Percentiles rank a stretch among this genome's conserved stretches.
Conservation (phyloP, 2,797 vertebrate species). For the Myotis findleyi region DNA sequence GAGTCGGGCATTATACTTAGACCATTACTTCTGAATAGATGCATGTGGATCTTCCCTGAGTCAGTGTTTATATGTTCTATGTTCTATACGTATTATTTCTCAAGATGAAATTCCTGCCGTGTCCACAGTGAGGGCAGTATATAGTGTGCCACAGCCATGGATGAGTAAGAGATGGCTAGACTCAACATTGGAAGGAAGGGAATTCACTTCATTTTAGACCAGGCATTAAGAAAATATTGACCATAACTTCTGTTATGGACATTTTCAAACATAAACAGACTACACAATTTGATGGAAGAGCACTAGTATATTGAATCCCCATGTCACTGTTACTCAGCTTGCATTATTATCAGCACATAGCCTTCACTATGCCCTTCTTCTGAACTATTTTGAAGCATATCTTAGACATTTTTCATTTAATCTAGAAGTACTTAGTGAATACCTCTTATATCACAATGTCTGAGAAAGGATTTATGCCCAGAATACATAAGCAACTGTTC, state of each 20-base stretch:
- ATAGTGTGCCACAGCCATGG: neutral
- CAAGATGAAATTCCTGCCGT: neutral
- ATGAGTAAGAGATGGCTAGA: neutral
- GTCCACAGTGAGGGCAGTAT: neutral
- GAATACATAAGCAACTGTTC: neutral
- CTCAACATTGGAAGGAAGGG: neutral
- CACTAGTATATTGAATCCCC: neutral
- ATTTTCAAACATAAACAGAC: neutral
- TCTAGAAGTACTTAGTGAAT: neutral
- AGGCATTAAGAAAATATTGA: neutral
- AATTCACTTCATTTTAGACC: neutral
- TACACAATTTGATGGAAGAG: neutral
- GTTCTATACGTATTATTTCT: neutral
- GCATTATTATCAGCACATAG: neutral
- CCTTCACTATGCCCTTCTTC: neutral
- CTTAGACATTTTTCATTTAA: slow-evolving; percentile 21
- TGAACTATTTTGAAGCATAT: neutral
- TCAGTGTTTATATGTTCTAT: neutral
- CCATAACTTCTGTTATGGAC: neutral
- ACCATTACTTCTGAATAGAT: neutral
- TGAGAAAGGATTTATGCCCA: neutral
- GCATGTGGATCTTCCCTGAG: fast-evolving
- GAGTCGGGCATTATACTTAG: neutral
- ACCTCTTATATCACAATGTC: neutral
- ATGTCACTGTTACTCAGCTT: neutral